phyloP scores from a whole-genome alignment of 2,113 vertebrate species.

The Halcyon malimbica region DNA sequence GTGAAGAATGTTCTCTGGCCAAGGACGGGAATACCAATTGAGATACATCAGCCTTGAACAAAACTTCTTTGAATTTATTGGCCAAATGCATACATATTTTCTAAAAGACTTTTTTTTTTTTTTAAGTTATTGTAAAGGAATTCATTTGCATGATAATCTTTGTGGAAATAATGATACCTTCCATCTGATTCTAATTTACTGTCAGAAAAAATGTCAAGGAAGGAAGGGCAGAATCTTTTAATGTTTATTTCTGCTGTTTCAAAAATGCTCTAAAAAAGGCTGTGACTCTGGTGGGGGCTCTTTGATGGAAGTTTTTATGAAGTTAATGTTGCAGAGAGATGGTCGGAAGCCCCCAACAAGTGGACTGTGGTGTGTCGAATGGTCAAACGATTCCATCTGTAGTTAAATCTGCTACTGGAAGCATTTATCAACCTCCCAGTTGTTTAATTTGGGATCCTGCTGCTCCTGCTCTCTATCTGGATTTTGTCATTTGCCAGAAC shows the following conservation, averaged over 20 bases:
- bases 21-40: neutral
- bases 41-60: neutral
- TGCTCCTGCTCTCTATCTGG: constrained; percentile 57
- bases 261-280: constrained; percentile 33
- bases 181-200: constrained; percentile 58
- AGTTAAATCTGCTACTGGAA: constrained; percentile 55
- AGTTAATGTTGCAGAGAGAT: constrained; percentile 59
- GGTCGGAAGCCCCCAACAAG: constrained; percentile 29
- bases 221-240: constrained; percentile 15
- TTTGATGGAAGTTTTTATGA: constrained; percentile 57
- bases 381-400: constrained; percentile 72
- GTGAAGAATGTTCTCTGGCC: neutral
- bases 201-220: constrained; percentile 11
- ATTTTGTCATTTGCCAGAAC: constrained; percentile 55
- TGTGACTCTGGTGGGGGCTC: neutral
- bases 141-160: neutral
- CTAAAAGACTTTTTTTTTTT: neutral
- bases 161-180: neutral
- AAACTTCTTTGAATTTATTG: neutral
- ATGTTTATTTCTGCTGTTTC: constrained; percentile 36
- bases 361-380: neutral
- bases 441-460: constrained; percentile 58
- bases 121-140: neutral
- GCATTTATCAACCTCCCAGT: constrained; percentile 41
- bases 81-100: neutral